A percentile compares a stretch with the other conserved stretches of the same genome.
phyloP scores from a whole-genome alignment of 2,797 vertebrate species.

The Lepilemur septentrionalis region DNA sequence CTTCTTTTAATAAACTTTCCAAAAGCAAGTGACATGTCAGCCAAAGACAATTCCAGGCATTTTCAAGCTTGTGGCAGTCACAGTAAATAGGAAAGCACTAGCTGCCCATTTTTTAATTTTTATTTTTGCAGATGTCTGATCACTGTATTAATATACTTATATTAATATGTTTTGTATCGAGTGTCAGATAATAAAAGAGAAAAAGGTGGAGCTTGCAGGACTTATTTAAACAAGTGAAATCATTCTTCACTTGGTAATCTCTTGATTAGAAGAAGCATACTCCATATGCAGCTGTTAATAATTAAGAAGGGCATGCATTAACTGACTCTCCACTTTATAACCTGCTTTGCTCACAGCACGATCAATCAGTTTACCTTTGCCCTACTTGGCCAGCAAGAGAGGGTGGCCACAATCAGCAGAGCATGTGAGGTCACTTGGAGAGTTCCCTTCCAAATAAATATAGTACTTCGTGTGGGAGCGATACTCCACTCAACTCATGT shows the following conservation, averaged over 20 bases:
- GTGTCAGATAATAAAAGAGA: conserved; percentile 53
- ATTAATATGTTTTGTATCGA: conserved; percentile 60
- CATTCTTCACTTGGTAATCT: conserved; percentile 24
- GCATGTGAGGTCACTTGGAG: not conserved
- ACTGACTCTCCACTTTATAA: not conserved
- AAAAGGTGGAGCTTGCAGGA: conserved; percentile 45
- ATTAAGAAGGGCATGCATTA: not conserved
- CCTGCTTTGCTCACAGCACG: not conserved
- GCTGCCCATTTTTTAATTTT: not conserved
- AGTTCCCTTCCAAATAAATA: not conserved
- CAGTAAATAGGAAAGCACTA: not conserved
- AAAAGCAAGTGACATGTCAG: conserved; percentile 43
- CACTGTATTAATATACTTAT: conserved; percentile 25
- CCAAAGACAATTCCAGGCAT: conserved; percentile 33
- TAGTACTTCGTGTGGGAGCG: not conserved
- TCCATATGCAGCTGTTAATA: conserved; percentile 40
- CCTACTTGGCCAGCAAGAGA: not conserved
- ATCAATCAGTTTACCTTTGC: not conserved
- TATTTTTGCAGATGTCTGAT: conserved; percentile 62
- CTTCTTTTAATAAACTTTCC: conserved; percentile 58
- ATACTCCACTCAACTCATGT: not conserved
- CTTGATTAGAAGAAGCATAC: not conserved
- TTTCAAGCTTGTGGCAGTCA: conserved; percentile 66
- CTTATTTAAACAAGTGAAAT: conserved; percentile 48
- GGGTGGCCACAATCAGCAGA: not conserved